These are phyloP conservation scores for Aratinga solstitialis DNA, from an alignment of 2,797 vertebrate genomes.

Conservation along the genomic window DNA sequence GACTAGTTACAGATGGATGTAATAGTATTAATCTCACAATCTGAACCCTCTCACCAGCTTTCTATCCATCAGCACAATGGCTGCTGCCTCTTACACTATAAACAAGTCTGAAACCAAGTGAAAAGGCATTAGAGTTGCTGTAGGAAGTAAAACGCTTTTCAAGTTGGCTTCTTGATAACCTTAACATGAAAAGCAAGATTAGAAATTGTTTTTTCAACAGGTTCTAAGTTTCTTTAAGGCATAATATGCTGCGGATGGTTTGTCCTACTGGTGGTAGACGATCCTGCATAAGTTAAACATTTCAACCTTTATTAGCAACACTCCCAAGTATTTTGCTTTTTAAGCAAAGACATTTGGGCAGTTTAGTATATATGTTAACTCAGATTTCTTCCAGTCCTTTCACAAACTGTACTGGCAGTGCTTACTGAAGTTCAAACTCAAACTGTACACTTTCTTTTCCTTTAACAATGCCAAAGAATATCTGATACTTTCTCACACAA, in stretches of 20 bases:
- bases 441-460: background rate
- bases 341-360: background rate
- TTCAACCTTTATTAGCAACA: background rate
- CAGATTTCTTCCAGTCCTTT: background rate
- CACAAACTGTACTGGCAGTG: background rate
- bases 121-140: background rate
- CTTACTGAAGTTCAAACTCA: background rate
- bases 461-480: background rate
- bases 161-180: background rate
- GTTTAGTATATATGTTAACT: background rate
- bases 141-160: background rate
- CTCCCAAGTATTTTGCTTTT: background rate
- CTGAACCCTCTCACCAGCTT: background rate
- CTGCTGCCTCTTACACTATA: background rate
- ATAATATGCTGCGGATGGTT: background rate
- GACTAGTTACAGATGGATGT: background rate
- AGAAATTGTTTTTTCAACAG: background rate
- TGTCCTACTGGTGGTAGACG: background rate
- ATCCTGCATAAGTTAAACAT: background rate
- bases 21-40: background rate
- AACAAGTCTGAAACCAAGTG: background rate
- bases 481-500: background rate
- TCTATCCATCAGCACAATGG: background rate
- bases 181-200: background rate
- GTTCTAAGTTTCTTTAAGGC: background rate